These are phyloP conservation scores for Pterostichus niger DNA, from an alignment of 2,888 invertebrate species.

Conservation along the genomic window DNA sequence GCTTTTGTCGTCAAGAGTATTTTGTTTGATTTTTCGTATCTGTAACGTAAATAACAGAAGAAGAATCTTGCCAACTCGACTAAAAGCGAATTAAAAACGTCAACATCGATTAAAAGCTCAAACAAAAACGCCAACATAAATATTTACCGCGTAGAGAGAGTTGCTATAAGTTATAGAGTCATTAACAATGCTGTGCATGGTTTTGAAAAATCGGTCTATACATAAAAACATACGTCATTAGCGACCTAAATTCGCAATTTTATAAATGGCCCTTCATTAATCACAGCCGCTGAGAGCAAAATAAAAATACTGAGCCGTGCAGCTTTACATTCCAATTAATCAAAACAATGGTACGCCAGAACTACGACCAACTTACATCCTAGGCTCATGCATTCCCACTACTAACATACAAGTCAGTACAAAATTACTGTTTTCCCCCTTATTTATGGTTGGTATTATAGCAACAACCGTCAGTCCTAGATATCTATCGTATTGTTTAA, in stretches of 20 bases:
- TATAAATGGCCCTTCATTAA: conserved; percentile 62
- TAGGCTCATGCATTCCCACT: too few species aligned
- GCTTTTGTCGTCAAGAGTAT: too few species aligned
- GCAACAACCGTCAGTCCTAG: too few species aligned
- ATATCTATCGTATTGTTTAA: too few species aligned
- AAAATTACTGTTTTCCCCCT: too few species aligned
- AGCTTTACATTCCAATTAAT: conserved; percentile 61
- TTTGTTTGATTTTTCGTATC: too few species aligned
- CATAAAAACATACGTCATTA: conserved; percentile 65
- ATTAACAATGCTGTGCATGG: conserved; percentile 28
- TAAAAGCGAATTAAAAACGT: conserved; percentile 15
- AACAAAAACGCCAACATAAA: conserved; percentile 7
- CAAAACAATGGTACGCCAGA: conserved; percentile 34
- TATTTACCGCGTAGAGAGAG: neutral
- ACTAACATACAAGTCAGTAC: too few species aligned
- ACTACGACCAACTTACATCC: neutral
- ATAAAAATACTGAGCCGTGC: conserved; percentile 48
- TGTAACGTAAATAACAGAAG: neutral
- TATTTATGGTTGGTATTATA: too few species aligned
- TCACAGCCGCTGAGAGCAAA: conserved; percentile 43
- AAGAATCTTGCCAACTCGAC: neutral
- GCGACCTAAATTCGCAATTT: conserved; percentile 63
- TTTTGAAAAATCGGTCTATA: conserved; percentile 51
- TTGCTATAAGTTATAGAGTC: conserved; percentile 37
- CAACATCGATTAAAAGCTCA: conserved; percentile 12